Evolutionary conservation across 2,888 invertebrate genomes (phyloP).

Genomic region (Leucophenga maculata): DNA sequence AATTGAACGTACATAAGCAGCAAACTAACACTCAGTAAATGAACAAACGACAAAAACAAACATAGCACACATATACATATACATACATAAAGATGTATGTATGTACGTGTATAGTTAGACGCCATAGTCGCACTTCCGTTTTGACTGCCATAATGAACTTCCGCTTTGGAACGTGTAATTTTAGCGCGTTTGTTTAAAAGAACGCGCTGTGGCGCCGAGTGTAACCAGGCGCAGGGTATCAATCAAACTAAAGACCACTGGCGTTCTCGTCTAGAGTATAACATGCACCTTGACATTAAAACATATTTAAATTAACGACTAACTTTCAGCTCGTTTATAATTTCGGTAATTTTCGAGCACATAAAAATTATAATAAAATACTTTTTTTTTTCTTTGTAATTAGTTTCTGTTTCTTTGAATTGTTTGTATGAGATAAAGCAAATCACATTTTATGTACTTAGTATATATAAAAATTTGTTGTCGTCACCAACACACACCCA

Average conservation of each 20-base stretch:
- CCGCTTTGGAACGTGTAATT: conserved; percentile 37
- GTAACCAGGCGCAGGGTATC: no score
- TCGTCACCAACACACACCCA: no score
- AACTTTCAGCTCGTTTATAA: background rate
- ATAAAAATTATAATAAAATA: conserved; percentile 1
- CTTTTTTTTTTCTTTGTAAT: conserved; percentile 6
- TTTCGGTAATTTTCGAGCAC: background rate
- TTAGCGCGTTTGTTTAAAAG: conserved; percentile 18
- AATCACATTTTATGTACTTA: no score
- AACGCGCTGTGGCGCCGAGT: background rate
- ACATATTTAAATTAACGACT: background rate
- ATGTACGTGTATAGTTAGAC: no score
- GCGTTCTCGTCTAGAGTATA: no score
- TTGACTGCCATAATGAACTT: conserved; percentile 59
- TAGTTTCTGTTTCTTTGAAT: background rate
- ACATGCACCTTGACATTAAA: no score
- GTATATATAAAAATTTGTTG: no score
- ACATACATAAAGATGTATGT: no score
- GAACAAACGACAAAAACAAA: background rate
- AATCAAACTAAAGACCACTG: background rate
- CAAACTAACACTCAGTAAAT: background rate
- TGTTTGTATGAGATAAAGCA: no score
- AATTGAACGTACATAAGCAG: background rate
- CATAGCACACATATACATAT: background rate
- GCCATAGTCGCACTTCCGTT: conserved; percentile 48